Evolutionary conservation across 30 jellyfish, hydroid and myxozoan genomes (phyloP).

Genomic region (Hydractinia echinata): DNA sequence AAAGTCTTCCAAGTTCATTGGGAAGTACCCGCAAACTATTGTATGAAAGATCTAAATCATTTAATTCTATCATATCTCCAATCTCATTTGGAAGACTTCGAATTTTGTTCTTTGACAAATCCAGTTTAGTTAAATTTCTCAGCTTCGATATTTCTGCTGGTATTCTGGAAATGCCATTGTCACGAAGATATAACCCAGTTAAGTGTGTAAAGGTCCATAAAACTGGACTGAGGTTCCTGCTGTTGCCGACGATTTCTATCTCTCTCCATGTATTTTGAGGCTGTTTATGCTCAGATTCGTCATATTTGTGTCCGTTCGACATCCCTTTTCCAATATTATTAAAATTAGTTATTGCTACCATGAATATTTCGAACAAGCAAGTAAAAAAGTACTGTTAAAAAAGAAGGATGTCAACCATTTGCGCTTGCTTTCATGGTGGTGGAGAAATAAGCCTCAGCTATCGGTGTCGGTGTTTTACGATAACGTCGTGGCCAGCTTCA

Average conservation of each 20-base stretch:
- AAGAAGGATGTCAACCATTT: not conserved
- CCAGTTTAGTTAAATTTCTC: conserved; percentile 61
- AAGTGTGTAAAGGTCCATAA: conserved; percentile 86
- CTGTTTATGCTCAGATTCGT: conserved; percentile 51
- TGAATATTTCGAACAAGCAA: not conserved
- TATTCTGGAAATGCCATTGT: conserved; percentile 62
- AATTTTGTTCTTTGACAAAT: conserved; percentile 68
- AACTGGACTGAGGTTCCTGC: conserved; percentile 81
- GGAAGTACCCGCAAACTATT: conserved; percentile 83
- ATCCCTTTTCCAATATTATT: conserved; percentile 58
- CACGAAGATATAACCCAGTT: conserved; percentile 66
- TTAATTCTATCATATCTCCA: conserved; percentile 90
- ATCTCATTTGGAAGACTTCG: conserved; percentile 92
- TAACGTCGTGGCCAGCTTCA: not conserved
- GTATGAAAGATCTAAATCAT: conserved; percentile 65
- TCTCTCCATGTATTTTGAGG: conserved; percentile 66
- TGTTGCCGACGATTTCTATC: conserved; percentile 82
- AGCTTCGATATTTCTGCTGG: conserved; percentile 82
- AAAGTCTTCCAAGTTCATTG: conserved; percentile 88
- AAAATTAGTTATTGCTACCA: conserved; percentile 67
- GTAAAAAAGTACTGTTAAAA: too few relatives aligned
- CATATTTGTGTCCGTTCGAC: conserved; percentile 58
- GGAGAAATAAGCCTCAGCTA: not conserved
- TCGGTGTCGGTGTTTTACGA: not conserved
- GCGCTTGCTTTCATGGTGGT: conserved; percentile 8